Evolutionary conservation across 2,888 invertebrate genomes (phyloP).

Genomic region (Poecilus cupreus): DNA sequence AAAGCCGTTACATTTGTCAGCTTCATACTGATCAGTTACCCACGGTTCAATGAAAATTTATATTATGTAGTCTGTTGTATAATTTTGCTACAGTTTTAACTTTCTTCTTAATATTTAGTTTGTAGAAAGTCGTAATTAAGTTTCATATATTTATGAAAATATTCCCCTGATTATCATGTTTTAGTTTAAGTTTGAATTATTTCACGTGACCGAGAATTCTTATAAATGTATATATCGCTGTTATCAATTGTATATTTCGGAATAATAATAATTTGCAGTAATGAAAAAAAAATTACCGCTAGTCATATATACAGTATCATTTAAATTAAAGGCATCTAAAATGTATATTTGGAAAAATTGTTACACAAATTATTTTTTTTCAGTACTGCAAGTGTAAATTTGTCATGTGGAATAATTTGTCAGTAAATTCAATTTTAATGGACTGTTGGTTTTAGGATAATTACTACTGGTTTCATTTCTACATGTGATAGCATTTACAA

Average conservation of each 20-base stretch:
- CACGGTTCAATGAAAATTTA: too few relatives aligned
- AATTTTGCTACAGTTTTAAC: too few relatives aligned
- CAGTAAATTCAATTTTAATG: not conserved
- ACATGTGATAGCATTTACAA: constrained; percentile 43
- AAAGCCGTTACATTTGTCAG: too few relatives aligned
- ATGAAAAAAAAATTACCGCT: not conserved
- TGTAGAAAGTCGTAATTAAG: not conserved
- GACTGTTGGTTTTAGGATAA: constrained; percentile 25
- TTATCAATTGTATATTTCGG: not conserved
- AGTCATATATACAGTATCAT: not conserved
- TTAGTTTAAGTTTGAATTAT: not conserved
- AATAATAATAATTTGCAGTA: not conserved
- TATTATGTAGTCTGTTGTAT: too few relatives aligned
- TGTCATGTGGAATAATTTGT: constrained; percentile 5
- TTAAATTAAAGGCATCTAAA: not conserved
- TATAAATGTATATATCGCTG: not conserved
- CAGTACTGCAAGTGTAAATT: not conserved
- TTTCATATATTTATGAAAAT: not conserved
- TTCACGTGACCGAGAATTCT: too few relatives aligned
- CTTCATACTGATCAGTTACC: too few relatives aligned
- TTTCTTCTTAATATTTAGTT: not conserved
- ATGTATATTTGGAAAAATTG: not conserved
- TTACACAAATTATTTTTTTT: too few relatives aligned
- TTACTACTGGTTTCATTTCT: constrained; percentile 5
- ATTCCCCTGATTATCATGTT: not conserved